Evolutionary conservation across 2,888 invertebrate species (phyloP), one percentile per base, ranked within the genome.

Genomic region (Seladonia tumulorum): DNA sequence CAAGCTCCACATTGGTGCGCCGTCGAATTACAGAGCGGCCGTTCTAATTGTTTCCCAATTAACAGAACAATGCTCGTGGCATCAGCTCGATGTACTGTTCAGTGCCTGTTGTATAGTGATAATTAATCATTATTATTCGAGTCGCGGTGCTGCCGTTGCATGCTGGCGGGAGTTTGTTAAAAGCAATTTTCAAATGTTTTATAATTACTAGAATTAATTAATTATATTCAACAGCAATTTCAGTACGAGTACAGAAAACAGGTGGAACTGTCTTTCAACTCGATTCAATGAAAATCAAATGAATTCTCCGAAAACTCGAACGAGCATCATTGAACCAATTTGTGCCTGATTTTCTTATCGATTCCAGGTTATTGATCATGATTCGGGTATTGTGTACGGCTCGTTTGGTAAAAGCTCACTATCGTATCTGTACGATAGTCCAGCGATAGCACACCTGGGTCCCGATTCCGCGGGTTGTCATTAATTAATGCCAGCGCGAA

Each of bases 401-500:
- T 16, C 25, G 60, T 60, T 60, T 25, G 25, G 14, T 25, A 16
- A 29, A 60, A 60, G 60, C 25, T 25, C 14, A 14, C 60, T 14
- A 14, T 25, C 60, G 25, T 14, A 25, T 60, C 25, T 25, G 60
- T 2, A 4, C 16, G 25, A 29, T 25, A 60, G 60, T 60, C 25
- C 25, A 25, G 60, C 60, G 60, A 60, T n/a, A n/a, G 60, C 25
- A 1, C 60, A 25, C 25, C 60, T 60, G 14, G n/a, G 16, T n/a
- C n/a, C 4, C 3, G 57, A 42, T 53, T 42, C 49, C 35, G 12
- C 22, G 39, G n/a, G 16, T 29, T 14, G 29, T 53, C 72, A 73
- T 82, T 79, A 82, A 82, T 82, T 79, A 82, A 53, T 60, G 66
- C 22, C 66, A 35, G 63, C 49, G 49, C 49, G 71, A 42, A 53